A percentile compares a stretch with the other conserved stretches of the same genome.
These are phyloP conservation scores for Donacobius atricapilla DNA, from an alignment of 2,113 vertebrate species.

Conservation along the genomic window DNA sequence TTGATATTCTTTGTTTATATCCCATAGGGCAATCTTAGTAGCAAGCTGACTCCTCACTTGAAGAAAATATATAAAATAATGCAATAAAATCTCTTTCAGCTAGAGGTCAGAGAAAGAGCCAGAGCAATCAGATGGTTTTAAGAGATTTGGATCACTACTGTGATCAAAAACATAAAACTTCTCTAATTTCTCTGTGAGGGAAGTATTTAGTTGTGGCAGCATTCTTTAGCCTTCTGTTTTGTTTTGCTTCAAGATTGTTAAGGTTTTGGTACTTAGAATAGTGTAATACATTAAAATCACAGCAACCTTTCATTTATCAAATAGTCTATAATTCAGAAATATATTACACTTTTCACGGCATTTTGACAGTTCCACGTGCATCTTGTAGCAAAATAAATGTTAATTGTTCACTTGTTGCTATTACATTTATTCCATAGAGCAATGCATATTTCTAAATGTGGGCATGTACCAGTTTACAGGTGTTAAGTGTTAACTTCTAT, in stretches of 20 bases:
- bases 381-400: not conserved
- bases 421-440: not conserved
- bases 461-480: not conserved
- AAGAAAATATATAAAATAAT: not conserved
- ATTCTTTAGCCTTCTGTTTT: not conserved
- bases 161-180: not conserved
- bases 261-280: not conserved
- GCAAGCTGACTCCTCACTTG: not conserved
- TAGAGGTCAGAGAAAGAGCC: constrained; percentile 3
- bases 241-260: not conserved
- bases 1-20: not conserved
- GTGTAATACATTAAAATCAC: not conserved
- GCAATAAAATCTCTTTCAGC: not conserved
- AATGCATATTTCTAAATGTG: not conserved
- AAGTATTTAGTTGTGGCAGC: not conserved
- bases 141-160: not conserved
- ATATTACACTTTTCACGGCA: not conserved
- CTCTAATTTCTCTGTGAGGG: not conserved
- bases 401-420: not conserved
- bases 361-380: not conserved
- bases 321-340: not conserved
- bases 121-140: not conserved
- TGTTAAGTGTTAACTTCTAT: not conserved
- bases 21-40: not conserved
- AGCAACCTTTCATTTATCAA: not conserved